Evolutionary conservation across 2,888 invertebrate genomes (phyloP), one percentile per base, ranked within the genome.

Genomic region (Mesoligia furuncula): DNA sequence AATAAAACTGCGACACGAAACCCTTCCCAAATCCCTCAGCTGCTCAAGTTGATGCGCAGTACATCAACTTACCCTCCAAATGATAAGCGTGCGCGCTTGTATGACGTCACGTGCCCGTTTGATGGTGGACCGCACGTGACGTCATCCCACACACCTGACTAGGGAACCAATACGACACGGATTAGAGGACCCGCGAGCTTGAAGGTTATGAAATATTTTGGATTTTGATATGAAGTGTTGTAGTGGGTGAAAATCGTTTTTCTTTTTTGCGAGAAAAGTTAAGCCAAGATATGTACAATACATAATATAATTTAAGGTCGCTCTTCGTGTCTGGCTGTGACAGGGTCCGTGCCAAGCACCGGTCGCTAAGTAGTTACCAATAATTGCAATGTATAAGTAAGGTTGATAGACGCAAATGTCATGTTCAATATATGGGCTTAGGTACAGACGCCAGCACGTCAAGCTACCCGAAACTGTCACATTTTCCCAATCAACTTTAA

Each of bases 101-200:
- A 79, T 81, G 87, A 83, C 81, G 83, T 90, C 89, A 89, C 89
- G 89, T 88, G 72, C 84, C 7, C 51, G 54, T 57, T 85, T 89
- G 88, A 90, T 90, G 84, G 88, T 82, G 85, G 83, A 76, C 73
- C 77, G 85, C 80, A 80, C 89, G 90, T 89, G 89, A 87, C 80
- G 85, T 89, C 88, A 87, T 85, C 85, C 65, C 80, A 77, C 72
- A 85, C 85, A 87, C 86, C 82, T 85, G 80, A 77, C 70, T 81
- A 75, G 84, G 81, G 85, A 81, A 70, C 59, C 72, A 62, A 65
- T 75, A 65, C 71, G 27, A 27, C 67, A 13, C 0, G 66, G 77
- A 65, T 73, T 78, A 31, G 27, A 69, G 75, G 76, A 78, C 42
- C 31, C 27, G 45, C 64, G 64, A 31, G 45, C 75, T 73, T 9